A percentile compares a stretch with the other conserved stretches of the same genome.
Conservation (phyloP, 2,888 invertebrate genomes). For the Tortrix viridana region DNA sequence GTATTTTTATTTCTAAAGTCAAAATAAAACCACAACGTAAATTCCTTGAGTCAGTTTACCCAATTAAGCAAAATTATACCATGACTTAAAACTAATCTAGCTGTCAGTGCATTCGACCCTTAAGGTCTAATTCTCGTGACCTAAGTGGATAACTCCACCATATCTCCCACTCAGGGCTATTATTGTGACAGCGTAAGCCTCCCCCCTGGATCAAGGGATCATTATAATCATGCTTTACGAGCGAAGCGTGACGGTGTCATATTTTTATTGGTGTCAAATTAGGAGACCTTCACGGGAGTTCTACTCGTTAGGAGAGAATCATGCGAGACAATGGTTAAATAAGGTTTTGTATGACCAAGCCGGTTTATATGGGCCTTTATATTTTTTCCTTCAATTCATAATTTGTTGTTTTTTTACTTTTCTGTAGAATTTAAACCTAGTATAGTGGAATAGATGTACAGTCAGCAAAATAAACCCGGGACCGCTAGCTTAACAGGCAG, state of each 20-base stretch:
- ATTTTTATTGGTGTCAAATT: conserved; percentile 51
- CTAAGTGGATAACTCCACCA: conserved; percentile 26
- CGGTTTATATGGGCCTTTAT: background rate
- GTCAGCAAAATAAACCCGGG: no score
- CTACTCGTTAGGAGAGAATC: conserved; percentile 18
- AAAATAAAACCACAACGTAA: background rate
- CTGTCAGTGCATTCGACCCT: conserved; percentile 9
- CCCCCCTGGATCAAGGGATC: conserved; percentile 28
- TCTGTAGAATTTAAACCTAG: no score
- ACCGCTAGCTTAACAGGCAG: no score
- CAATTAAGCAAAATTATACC: conserved; percentile 4
- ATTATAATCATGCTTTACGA: conserved; percentile 34
- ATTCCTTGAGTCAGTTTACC: background rate
- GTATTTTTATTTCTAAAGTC: no score
- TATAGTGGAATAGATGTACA: no score
- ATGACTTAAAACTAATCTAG: conserved; percentile 3
- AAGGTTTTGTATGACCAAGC: background rate
- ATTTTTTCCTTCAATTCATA: background rate
- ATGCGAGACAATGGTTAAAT: conserved; percentile 19
- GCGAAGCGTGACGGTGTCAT: conserved; percentile 41
- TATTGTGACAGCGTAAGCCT: conserved; percentile 29
- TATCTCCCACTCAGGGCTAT: conserved; percentile 30
- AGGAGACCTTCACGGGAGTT: conserved; percentile 35
- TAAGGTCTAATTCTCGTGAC: conserved; percentile 17
- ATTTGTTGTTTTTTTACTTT: no score